These are phyloP conservation scores for Ptilodon capucinus DNA, from an alignment of 2,888 invertebrate genomes.

Conservation along the genomic window DNA sequence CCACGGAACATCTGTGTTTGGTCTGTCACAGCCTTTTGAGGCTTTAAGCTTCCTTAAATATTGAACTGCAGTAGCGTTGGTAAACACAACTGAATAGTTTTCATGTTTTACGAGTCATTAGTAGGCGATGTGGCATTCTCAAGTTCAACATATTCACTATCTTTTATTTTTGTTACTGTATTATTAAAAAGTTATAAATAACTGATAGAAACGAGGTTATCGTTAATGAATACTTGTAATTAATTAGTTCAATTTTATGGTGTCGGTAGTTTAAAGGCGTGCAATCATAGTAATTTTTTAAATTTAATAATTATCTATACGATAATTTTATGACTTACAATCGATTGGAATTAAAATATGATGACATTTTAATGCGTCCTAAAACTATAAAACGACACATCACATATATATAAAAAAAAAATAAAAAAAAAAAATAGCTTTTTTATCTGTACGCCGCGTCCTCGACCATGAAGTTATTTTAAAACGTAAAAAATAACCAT, in stretches of 20 bases:
- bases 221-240: background rate
- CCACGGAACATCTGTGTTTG: conserved; percentile 76
- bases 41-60: conserved; percentile 69
- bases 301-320: background rate
- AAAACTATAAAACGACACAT: too few relatives aligned
- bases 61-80: conserved; percentile 58
- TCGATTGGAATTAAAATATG: background rate
- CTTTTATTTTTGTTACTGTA: background rate
- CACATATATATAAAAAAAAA: too few relatives aligned
- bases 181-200: background rate
- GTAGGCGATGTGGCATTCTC: conserved; percentile 33
- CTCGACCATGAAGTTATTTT: background rate
- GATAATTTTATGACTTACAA: background rate
- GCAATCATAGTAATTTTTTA: background rate
- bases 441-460: background rate
- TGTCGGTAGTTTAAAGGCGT: background rate
- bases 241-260: background rate
- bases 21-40: conserved; percentile 71
- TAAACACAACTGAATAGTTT: conserved; percentile 53
- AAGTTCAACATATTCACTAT: conserved; percentile 4
- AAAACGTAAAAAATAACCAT: background rate
- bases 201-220: background rate
- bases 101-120: conserved; percentile 53
- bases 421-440: background rate
- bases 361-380: too few relatives aligned